Percentiles rank a stretch among this genome's conserved stretches.
Conservation (phyloP, 30 jellyfish, hydroid and myxozoan genomes). For the Sanderia malayensis region DNA sequence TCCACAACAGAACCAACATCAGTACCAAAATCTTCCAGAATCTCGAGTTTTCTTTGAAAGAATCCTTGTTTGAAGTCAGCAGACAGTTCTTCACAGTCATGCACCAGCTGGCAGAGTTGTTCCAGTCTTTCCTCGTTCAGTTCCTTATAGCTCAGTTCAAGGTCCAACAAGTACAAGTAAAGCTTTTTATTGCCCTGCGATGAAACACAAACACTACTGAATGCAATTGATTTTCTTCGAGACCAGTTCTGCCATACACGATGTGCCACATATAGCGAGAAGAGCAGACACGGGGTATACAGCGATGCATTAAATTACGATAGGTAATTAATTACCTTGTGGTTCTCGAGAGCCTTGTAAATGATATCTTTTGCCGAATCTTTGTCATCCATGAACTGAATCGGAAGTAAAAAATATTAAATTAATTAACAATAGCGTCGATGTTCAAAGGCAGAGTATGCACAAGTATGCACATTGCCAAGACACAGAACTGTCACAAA, state of each 20-base stretch:
- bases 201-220: not conserved
- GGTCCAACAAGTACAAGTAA: slow-evolving; percentile 77
- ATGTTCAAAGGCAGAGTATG: too few relatives aligned
- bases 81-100: slow-evolving; percentile 44
- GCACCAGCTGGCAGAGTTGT: slow-evolving; percentile 55
- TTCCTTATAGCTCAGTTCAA: slow-evolving; percentile 57
- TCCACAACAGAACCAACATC: slow-evolving; percentile 36
- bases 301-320: too few relatives aligned
- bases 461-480: too few relatives aligned
- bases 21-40: slow-evolving; percentile 74
- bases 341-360: slow-evolving; percentile 57
- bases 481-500: too few relatives aligned
- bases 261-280: too few relatives aligned
- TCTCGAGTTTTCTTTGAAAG: slow-evolving; percentile 68
- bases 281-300: too few relatives aligned
- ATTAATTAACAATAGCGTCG: not conserved
- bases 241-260: too few relatives aligned
- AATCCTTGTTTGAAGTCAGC: slow-evolving; percentile 78
- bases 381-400: slow-evolving; percentile 61
- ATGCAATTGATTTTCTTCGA: too few relatives aligned
- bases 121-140: slow-evolving; percentile 48
- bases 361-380: slow-evolving; percentile 66
- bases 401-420: not conserved
- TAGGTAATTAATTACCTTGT: too few relatives aligned
- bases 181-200: slow-evolving; percentile 83